These are phyloP conservation scores for Chrysemys picta DNA, from an alignment of 2,113 vertebrate species.

Conservation along the genomic window DNA sequence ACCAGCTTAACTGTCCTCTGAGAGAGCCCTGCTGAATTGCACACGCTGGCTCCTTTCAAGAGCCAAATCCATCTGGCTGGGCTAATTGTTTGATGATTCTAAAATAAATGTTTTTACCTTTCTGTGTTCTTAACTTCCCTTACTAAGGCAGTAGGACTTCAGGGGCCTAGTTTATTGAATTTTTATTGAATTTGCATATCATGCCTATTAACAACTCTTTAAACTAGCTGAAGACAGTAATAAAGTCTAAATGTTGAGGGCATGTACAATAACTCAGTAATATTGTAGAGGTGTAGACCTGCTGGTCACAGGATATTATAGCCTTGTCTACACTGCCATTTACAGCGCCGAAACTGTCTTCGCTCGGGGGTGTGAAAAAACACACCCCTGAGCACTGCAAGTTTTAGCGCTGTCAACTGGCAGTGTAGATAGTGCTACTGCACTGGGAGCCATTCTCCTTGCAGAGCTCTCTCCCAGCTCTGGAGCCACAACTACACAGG, in stretches of 20 bases:
- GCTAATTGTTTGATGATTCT: background rate
- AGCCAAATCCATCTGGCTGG: background rate
- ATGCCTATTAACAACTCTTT: background rate
- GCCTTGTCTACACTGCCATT: no score
- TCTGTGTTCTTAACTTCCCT: rapidly evolving
- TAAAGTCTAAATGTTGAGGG: background rate
- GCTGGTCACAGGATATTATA: background rate
- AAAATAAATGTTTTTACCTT: rapidly evolving
- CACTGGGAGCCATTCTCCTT: no score
- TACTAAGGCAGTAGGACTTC: rapidly evolving
- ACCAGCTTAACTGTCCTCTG: background rate
- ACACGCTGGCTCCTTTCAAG: rapidly evolving
- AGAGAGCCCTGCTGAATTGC: background rate
- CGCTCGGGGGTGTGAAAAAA: no score
- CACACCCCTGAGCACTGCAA: no score
- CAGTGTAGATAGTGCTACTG: no score
- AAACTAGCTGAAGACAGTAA: slow-evolving; percentile 44
- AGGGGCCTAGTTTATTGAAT: background rate
- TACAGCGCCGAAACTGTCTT: no score
- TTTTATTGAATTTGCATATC: slow-evolving; percentile 42
- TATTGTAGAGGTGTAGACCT: background rate
- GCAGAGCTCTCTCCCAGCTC: no score
- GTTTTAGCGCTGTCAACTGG: no score
- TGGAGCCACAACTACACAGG: no score
- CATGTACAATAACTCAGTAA: background rate